A percentile compares a stretch with the other conserved stretches of the same genome.
These are phyloP conservation scores for Microcebus murinus DNA, from an alignment of 2,113 vertebrate genomes.

Conservation along the genomic window DNA sequence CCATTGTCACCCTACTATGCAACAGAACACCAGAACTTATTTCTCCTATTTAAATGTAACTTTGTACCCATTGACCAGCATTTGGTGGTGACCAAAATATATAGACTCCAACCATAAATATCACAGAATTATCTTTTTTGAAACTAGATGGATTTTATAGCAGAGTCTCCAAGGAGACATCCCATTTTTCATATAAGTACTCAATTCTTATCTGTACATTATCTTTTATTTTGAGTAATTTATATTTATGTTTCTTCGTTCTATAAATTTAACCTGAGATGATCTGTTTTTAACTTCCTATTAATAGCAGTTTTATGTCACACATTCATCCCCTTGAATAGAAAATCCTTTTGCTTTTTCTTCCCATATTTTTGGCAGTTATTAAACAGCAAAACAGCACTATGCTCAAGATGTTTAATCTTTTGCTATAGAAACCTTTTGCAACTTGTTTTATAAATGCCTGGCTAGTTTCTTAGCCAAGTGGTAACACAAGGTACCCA, in stretches of 20 bases:
- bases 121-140: conserved; percentile 42
- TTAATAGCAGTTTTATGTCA: conserved; percentile 28
- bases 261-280: conserved; percentile 46
- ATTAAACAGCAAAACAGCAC: background rate
- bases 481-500: conserved; percentile 17
- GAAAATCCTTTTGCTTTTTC: conserved; percentile 44
- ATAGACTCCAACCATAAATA: conserved; percentile 33
- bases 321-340: background rate
- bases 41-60: background rate
- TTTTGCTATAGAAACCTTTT: conserved; percentile 23
- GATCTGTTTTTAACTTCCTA: background rate
- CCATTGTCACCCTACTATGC: background rate
- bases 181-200: conserved; percentile 1
- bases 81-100: conserved; percentile 20
- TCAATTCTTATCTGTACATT: background rate
- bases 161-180: conserved; percentile 21
- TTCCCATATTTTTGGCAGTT: conserved; percentile 1
- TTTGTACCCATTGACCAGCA: background rate
- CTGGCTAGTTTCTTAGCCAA: conserved; percentile 40
- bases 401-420: background rate
- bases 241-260: conserved; percentile 22
- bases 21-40: background rate
- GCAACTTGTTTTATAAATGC: conserved; percentile 11
- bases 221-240: conserved; percentile 44
- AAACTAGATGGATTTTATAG: conserved; percentile 34